These are phyloP conservation scores for Parauchenoglanis punctatus DNA, from an alignment of 2,797 vertebrate genomes.

Conservation along the genomic window DNA sequence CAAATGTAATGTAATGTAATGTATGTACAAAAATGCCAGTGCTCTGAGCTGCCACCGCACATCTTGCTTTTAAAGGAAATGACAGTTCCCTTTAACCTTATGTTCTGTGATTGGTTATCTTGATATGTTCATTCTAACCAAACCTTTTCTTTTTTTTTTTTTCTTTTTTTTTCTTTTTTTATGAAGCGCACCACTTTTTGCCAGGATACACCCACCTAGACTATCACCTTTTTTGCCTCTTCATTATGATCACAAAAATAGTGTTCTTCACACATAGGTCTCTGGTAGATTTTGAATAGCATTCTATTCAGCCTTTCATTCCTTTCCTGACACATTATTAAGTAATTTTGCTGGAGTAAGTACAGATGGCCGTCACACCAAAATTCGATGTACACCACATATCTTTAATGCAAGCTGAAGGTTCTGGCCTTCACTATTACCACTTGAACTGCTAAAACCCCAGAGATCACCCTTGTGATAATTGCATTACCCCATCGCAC, in stretches of 20 bases:
- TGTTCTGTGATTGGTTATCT: background rate
- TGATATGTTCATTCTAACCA: background rate
- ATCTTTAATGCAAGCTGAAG: background rate
- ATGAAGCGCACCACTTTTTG: too few species aligned
- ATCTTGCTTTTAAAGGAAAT: background rate
- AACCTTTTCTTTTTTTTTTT: too few species aligned
- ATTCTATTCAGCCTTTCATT: background rate
- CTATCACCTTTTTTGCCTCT: background rate
- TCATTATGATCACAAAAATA: background rate
- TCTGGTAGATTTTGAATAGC: background rate
- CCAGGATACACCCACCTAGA: background rate
- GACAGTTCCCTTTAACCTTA: background rate
- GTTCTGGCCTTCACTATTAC: background rate
- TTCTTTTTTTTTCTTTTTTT: background rate
- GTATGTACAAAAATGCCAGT: background rate
- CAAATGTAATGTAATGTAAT: background rate
- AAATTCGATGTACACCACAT: background rate
- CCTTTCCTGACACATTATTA: background rate
- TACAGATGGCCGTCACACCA: background rate
- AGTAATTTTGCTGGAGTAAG: background rate
- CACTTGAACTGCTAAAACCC: background rate
- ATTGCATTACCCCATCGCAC: background rate
- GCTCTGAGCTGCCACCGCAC: background rate
- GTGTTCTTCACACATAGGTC: background rate
- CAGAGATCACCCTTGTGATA: background rate